These are phyloP conservation scores for Siniperca knerii DNA, from an alignment of 2,113 vertebrate genomes.

Conservation along the genomic window DNA sequence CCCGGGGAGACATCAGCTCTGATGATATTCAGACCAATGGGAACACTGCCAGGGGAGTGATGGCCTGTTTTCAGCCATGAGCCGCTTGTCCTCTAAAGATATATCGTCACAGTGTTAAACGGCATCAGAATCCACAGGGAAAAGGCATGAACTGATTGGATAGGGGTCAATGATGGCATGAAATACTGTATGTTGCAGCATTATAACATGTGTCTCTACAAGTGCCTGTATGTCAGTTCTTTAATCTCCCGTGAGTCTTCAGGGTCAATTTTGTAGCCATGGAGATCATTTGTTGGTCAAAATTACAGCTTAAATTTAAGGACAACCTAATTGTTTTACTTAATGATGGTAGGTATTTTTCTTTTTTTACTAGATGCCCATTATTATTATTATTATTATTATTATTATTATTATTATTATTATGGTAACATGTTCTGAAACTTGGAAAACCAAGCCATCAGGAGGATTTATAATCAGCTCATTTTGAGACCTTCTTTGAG, in stretches of 20 bases:
- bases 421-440: not conserved
- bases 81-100: constrained; percentile 33
- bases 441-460: not conserved
- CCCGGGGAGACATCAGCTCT: constrained; percentile 52
- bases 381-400: not conserved
- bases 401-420: too few relatives aligned
- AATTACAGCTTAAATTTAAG: constrained; percentile 1
- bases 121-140: constrained; percentile 25
- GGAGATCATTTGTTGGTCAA: not conserved
- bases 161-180: constrained; percentile 23
- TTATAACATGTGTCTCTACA: not conserved
- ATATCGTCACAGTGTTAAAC: constrained; percentile 46
- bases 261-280: not conserved
- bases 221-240: not conserved
- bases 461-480: not conserved
- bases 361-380: not conserved
- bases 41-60: constrained; percentile 51
- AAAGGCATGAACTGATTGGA: constrained; percentile 23
- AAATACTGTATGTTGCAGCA: not conserved
- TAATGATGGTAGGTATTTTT: not conserved
- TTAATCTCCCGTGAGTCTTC: constrained; percentile 15
- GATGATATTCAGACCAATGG: constrained; percentile 62
- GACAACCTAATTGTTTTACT: not conserved
- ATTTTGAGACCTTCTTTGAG: not conserved
- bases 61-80: constrained; percentile 43